Percentiles rank a stretch among this genome's conserved stretches.
Evolutionary conservation across 2,888 invertebrate species (phyloP).

Genomic region (Lasioglossum calceatum): DNA sequence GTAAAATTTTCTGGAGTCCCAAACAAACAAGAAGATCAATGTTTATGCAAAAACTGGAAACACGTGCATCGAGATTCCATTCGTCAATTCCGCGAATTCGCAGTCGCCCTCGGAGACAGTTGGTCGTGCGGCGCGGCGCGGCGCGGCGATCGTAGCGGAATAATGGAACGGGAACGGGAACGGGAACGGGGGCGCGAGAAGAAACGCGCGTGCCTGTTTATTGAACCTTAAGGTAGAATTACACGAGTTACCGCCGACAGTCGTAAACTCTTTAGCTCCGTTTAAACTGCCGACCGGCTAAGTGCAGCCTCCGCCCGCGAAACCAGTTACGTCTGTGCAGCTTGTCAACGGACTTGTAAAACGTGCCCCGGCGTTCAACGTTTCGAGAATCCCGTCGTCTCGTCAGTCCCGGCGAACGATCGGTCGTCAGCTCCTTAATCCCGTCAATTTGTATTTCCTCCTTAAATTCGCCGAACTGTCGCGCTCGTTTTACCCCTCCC

Average conservation of each 20-base stretch:
- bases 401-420: not conserved
- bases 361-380: not conserved
- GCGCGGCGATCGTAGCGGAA: not conserved
- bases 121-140: not conserved
- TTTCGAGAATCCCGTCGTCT: not conserved
- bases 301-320: not conserved
- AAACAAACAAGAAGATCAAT: not conserved
- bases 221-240: slow-evolving; percentile 19
- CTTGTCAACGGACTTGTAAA: slow-evolving; percentile 20
- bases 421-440: slow-evolving; percentile 12
- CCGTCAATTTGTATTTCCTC: slow-evolving; percentile 3
- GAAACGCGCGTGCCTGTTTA: slow-evolving; percentile 18
- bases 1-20: not conserved
- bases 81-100: not conserved
- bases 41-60: not conserved
- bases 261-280: slow-evolving; percentile 20
- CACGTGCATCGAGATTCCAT: not conserved
- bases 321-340: slow-evolving; percentile 6
- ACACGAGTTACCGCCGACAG: slow-evolving; percentile 12
- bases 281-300: slow-evolving; percentile 10
- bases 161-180: not conserved
- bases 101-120: not conserved
- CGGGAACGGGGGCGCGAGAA: not conserved
- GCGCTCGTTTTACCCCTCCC: not conserved
- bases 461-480: slow-evolving; percentile 2